These are phyloP conservation scores for Mionectes olivaceus DNA, from an alignment of 2,797 vertebrate genomes.

Conservation along the genomic window DNA sequence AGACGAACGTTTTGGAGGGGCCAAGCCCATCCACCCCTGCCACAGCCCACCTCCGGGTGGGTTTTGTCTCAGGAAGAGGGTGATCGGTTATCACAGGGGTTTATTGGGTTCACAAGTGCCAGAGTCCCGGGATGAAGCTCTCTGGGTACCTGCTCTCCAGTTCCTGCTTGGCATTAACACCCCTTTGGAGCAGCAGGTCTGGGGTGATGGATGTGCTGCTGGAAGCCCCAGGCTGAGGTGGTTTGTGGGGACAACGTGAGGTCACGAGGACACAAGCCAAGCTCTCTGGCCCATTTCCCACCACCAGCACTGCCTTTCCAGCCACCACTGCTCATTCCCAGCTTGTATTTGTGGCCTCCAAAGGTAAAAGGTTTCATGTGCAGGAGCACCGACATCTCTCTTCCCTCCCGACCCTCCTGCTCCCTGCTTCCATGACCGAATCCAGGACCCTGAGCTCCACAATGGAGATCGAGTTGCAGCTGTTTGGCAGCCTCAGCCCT, in stretches of 20 bases:
- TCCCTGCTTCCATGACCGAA: not conserved
- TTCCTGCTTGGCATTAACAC: fast-evolving
- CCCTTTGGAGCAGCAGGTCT: not conserved
- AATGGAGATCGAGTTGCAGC: fast-evolving
- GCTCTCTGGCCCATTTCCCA: fast-evolving
- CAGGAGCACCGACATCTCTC: not conserved
- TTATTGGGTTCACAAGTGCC: fast-evolving
- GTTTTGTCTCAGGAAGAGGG: not conserved
- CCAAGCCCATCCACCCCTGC: not conserved
- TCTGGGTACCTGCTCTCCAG: not conserved
- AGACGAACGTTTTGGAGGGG: not conserved
- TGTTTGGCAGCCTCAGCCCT: not conserved
- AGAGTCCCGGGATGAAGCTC: not conserved
- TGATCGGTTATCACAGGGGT: fast-evolving
- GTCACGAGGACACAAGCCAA: not conserved
- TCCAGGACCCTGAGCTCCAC: not conserved
- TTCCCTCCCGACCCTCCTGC: not conserved
- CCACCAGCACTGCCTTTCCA: fast-evolving
- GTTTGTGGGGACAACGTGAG: not conserved
- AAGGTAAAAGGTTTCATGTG: not conserved
- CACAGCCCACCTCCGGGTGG: fast-evolving
- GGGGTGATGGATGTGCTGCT: not conserved
- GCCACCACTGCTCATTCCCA: not conserved
- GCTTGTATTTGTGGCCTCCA: fast-evolving
- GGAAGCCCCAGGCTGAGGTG: not conserved